phyloP scores from a whole-genome alignment of 2,888 invertebrate genomes.

The Harpagoxenus sublaevis region DNA sequence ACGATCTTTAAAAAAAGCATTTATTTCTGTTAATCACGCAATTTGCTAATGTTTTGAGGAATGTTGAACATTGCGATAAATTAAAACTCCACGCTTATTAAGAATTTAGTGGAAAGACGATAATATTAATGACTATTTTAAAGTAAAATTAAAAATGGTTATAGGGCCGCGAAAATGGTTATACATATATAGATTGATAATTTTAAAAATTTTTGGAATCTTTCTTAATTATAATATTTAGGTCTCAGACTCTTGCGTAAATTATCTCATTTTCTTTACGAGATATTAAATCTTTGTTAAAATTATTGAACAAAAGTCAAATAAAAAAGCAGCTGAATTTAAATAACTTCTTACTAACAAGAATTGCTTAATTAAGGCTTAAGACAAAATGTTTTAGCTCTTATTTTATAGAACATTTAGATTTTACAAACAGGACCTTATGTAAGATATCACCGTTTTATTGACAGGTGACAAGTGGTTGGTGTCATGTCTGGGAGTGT shows the following conservation, averaged over 20 bases:
- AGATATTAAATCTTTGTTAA: not conserved
- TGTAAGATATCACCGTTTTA: conserved; percentile 74
- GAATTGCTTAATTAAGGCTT: conserved; percentile 9
- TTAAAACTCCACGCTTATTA: not conserved
- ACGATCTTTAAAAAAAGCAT: conserved; percentile 40
- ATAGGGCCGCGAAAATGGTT: not conserved
- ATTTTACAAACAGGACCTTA: not conserved
- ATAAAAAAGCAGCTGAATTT: not conserved
- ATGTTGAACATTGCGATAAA: not conserved
- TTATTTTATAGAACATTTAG: not conserved
- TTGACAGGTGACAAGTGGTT: conserved; percentile 95
- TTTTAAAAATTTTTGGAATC: not conserved
- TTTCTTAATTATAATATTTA: not conserved
- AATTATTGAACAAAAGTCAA: not conserved
- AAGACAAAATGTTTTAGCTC: not conserved
- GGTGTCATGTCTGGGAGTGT: conserved; percentile 94
- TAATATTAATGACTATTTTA: not conserved
- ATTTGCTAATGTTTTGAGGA: not conserved
- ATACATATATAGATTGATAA: no score
- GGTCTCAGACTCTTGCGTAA: not conserved
- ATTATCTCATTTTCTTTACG: not conserved
- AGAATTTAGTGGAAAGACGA: not conserved
- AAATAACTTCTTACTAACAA: not conserved
- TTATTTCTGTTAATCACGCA: not conserved
- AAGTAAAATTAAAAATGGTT: not conserved